A percentile compares a stretch with the other conserved stretches of the same genome.
Evolutionary conservation across 2,113 vertebrate species (phyloP).

Genomic region (Pseudopodoces humilis): DNA sequence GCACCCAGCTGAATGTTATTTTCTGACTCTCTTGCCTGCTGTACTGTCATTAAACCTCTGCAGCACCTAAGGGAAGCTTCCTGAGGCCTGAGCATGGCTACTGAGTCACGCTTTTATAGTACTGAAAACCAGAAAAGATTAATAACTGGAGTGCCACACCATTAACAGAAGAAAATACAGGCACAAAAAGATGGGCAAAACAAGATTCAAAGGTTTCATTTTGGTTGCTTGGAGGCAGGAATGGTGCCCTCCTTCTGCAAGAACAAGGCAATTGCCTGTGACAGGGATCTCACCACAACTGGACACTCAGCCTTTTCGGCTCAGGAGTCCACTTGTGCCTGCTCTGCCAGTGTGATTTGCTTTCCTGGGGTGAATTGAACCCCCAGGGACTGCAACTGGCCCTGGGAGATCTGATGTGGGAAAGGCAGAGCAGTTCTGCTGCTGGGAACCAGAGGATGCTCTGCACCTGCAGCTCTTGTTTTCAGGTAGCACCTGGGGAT

Average conservation of each 20-base stretch:
- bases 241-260: background rate
- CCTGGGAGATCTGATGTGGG: background rate
- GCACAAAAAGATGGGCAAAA: background rate
- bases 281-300: background rate
- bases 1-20: background rate
- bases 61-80: background rate
- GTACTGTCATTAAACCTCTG: background rate
- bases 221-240: background rate
- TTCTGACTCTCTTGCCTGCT: background rate
- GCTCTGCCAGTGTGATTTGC: fast-evolving
- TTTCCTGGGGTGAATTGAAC: fast-evolving
- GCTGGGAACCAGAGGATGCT: background rate
- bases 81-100: background rate
- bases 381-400: background rate
- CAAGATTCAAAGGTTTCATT: background rate
- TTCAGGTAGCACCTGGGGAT: background rate
- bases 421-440: background rate
- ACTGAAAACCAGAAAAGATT: background rate
- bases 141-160: background rate
- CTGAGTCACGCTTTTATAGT: background rate
- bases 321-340: background rate
- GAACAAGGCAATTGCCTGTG: background rate
- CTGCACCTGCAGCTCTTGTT: background rate
- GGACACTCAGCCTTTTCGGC: background rate
- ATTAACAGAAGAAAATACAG: background rate